Evolutionary conservation across 2,797 vertebrate species (phyloP), one percentile per base, ranked within the genome.

Genomic region (Ctenopoma multispine): DNA sequence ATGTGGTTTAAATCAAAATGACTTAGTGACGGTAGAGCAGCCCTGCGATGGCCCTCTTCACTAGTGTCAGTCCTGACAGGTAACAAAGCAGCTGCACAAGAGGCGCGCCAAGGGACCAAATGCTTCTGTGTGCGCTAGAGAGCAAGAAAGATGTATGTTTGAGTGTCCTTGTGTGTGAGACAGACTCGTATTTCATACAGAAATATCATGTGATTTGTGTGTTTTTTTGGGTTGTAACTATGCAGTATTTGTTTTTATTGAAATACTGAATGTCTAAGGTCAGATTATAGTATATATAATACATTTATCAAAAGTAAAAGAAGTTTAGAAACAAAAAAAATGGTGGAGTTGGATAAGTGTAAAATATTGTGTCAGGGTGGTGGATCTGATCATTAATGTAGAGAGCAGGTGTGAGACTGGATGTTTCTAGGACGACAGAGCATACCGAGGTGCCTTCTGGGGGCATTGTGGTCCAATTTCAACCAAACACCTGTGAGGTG

Each of bases 1-100:
- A 79, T 72, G 83, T 8, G 77, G 80, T 79, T 79, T 81, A 83
- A 77, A 76, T 92, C 91, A 87, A 69, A 89, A 63, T 50, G 81
- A 82, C 80, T 92, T 90, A 90, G 89, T 81, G 81, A 79, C 1
- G 84, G 58, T 80, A 31, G 66, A 87, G 75, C 20, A 15, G 63
- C 55, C 73, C 68, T 62, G 81, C 82, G 80, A 85, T 12, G 62
- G 76, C 61, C 81, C 65, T 65, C 76, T 65, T 62, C 48, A 46
- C 76, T 20, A 70, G 60, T 76, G 88, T 77, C 84, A 57, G 76
- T 59, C 43, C 69, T 80, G 88, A 89, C 86, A 87, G 83, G 85
- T 90, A 86, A 89, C 88, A 86, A 85, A 90, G 82, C 88, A 80
- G 84, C 83, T 67, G 78, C 1, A 20, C 82, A 64, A 71, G 58